Percentiles rank a stretch among this genome's conserved stretches.
These are phyloP conservation scores for Acrocephalus scirpaceus DNA, from an alignment of 2,797 vertebrate genomes.

Conservation along the genomic window DNA sequence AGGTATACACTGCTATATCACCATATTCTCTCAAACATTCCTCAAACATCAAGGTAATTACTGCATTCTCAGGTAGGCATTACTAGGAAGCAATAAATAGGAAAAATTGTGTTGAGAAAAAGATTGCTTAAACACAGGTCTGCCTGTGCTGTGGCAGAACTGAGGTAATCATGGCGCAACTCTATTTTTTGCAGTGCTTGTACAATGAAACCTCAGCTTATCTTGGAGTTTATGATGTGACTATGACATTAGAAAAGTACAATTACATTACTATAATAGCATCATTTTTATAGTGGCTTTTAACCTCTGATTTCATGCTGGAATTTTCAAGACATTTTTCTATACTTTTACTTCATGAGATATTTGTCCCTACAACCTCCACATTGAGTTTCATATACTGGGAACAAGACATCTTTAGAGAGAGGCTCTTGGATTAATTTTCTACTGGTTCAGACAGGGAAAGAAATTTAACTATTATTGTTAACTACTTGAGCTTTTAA, in stretches of 20 bases:
- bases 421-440: not conserved
- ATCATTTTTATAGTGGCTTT: conserved; percentile 7
- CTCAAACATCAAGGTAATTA: not conserved
- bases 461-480: not conserved
- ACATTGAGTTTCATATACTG: not conserved
- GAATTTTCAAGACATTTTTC: not conserved
- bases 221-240: not conserved
- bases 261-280: not conserved
- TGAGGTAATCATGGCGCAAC: not conserved
- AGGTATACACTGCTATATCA: not conserved
- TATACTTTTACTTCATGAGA: not conserved
- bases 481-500: not conserved
- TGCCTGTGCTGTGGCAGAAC: not conserved
- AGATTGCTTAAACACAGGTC: not conserved
- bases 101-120: not conserved
- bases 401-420: not conserved
- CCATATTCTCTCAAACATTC: not conserved
- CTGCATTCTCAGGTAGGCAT: not conserved
- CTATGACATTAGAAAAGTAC: not conserved
- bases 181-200: not conserved
- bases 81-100: not conserved
- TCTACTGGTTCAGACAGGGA: not conserved
- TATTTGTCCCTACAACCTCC: not conserved
- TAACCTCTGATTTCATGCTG: not conserved
- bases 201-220: not conserved